phyloP scores from a whole-genome alignment of 53 echinoderm and acorn worm species.

The Astropecten irregularis region DNA sequence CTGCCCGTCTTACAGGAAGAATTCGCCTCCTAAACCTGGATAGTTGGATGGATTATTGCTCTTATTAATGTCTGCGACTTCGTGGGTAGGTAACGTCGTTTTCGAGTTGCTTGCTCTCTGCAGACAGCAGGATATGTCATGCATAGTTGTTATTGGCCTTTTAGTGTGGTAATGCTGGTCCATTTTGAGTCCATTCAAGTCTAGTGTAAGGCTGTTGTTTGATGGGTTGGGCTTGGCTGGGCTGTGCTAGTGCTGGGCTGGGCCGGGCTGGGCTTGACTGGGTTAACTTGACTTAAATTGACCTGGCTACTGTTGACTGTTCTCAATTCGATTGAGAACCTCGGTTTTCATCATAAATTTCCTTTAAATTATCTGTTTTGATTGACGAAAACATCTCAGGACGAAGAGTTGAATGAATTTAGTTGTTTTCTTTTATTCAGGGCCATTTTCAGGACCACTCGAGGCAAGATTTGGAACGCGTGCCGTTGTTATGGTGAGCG shows the following conservation, averaged over 20 bases:
- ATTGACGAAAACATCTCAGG: neutral
- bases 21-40: neutral
- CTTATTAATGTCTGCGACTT: neutral
- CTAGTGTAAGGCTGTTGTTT: too few relatives aligned
- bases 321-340: neutral
- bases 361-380: neutral
- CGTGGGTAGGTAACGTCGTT: neutral
- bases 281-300: too few relatives aligned
- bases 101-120: too few relatives aligned
- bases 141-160: too few relatives aligned
- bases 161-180: too few relatives aligned
- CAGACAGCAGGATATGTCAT: too few relatives aligned
- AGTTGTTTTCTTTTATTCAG: neutral
- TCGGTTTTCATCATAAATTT: neutral
- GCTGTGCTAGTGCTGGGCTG: too few relatives aligned
- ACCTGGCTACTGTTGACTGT: too few relatives aligned
- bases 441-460: conserved; percentile 21
- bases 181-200: too few relatives aligned
- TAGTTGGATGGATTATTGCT: neutral
- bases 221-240: too few relatives aligned
- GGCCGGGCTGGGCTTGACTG: too few relatives aligned
- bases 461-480: conserved; percentile 4
- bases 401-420: too few relatives aligned
- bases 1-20: neutral
- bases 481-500: neutral